Conservation (phyloP, 1,140 invertebrate genomes). For the Cydia strobilella region DNA sequence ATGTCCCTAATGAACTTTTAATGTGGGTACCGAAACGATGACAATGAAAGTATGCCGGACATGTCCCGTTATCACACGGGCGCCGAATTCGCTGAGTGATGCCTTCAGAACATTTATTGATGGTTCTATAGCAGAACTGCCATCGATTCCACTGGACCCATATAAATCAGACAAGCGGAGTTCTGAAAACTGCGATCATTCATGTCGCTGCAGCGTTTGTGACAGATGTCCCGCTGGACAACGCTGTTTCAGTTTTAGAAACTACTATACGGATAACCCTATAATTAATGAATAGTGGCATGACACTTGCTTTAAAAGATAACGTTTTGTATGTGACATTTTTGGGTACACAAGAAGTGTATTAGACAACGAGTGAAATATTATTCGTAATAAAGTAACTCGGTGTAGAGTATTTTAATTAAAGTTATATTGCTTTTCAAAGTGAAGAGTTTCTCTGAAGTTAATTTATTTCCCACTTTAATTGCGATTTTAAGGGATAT, state of each 20-base stretch:
- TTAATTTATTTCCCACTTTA: background rate
- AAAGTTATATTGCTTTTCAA: background rate
- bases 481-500: background rate
- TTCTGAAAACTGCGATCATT: slow-evolving; percentile 55
- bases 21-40: slow-evolving; percentile 23
- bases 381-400: background rate
- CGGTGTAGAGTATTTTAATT: background rate
- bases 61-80: slow-evolving; percentile 34
- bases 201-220: slow-evolving; percentile 37
- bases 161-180: slow-evolving; percentile 48
- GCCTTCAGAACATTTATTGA: slow-evolving; percentile 53
- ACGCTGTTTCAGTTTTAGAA: slow-evolving; percentile 15
- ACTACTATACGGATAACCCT: background rate
- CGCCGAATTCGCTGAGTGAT: slow-evolving; percentile 40
- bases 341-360: background rate
- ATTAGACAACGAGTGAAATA: background rate
- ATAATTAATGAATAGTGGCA: background rate
- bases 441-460: background rate
- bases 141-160: slow-evolving; percentile 49
- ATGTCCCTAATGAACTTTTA: slow-evolving; percentile 28
- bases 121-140: slow-evolving; percentile 44
- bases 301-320: slow-evolving; percentile 20
- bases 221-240: slow-evolving; percentile 30
- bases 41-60: background rate
- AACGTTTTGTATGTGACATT: background rate